Evolutionary conservation across 2,113 vertebrate genomes (phyloP).

Genomic region (Nerophis ophidion): DNA sequence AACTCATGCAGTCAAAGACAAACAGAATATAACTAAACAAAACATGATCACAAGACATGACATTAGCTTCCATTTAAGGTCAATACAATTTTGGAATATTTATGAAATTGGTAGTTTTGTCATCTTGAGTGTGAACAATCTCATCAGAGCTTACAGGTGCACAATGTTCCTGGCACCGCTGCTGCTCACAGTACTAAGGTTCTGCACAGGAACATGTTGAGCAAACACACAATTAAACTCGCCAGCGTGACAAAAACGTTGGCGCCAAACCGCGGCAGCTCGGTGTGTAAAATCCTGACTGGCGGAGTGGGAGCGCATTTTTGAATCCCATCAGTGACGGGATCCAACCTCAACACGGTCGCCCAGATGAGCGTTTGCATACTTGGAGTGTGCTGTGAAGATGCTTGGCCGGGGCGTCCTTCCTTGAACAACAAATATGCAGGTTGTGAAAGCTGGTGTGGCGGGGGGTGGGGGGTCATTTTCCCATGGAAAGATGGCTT

Average conservation of each 20-base stretch:
- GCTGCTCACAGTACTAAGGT: too few relatives aligned
- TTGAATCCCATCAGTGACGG: constrained; percentile 46
- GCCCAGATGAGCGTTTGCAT: constrained; percentile 68
- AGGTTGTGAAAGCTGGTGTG: constrained; percentile 60
- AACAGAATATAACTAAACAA: too few relatives aligned
- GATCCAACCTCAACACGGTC: constrained; percentile 54
- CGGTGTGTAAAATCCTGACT: constrained; percentile 39
- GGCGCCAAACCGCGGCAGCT: constrained; percentile 22
- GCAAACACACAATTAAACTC: constrained; percentile 5
- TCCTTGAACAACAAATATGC: constrained; percentile 55
- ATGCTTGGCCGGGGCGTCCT: constrained; percentile 58
- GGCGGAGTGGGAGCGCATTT: constrained; percentile 48
- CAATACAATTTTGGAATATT: too few relatives aligned
- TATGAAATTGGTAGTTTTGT: too few relatives aligned
- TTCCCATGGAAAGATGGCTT: constrained; percentile 58
- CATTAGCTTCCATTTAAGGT: too few relatives aligned
- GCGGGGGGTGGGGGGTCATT: constrained; percentile 30
- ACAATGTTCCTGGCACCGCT: neutral
- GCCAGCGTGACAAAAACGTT: constrained; percentile 20
- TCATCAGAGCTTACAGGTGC: neutral
- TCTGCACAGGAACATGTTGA: neutral
- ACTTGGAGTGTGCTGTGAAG: constrained; percentile 60
- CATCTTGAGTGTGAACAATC: neutral
- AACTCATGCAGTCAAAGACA: too few relatives aligned
- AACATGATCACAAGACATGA: too few relatives aligned